These are phyloP conservation scores for Gorsachius magnificus DNA, from an alignment of 2,797 vertebrate genomes.

Conservation along the genomic window DNA sequence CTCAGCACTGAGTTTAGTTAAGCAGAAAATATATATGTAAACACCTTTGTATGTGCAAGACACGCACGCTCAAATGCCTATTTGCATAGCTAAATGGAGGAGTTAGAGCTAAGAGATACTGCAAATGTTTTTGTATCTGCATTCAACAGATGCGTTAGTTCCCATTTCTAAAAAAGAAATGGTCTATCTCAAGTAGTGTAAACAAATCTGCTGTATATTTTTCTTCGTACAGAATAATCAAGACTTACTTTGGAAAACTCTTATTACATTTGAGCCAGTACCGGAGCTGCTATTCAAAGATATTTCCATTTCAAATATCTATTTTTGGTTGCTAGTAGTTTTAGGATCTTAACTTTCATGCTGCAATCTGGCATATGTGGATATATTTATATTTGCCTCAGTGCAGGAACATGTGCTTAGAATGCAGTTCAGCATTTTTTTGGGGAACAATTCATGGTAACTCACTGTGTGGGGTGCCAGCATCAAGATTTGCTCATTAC, in stretches of 20 bases:
- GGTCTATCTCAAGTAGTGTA: neutral
- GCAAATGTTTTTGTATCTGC: neutral
- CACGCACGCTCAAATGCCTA: neutral
- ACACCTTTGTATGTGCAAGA: neutral
- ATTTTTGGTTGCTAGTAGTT: neutral
- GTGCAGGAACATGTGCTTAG: neutral
- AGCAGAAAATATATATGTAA: neutral
- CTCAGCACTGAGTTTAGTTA: neutral
- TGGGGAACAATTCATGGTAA: neutral
- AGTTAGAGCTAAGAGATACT: neutral
- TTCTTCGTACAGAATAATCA: neutral
- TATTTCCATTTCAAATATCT: neutral
- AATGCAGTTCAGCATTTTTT: neutral
- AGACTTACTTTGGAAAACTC: neutral
- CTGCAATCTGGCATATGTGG: neutral
- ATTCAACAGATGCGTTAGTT: neutral
- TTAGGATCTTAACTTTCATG: neutral
- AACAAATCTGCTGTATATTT: neutral
- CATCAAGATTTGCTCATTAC: neutral
- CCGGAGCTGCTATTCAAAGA: neutral
- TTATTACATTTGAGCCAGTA: neutral
- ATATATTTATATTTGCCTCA: fast-evolving
- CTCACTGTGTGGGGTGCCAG: neutral
- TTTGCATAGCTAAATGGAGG: neutral
- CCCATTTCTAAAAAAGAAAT: neutral